Base-by-base conservation (phyloP, 2,113 vertebrate genomes). In the Polypterus senegalus region DNA sequence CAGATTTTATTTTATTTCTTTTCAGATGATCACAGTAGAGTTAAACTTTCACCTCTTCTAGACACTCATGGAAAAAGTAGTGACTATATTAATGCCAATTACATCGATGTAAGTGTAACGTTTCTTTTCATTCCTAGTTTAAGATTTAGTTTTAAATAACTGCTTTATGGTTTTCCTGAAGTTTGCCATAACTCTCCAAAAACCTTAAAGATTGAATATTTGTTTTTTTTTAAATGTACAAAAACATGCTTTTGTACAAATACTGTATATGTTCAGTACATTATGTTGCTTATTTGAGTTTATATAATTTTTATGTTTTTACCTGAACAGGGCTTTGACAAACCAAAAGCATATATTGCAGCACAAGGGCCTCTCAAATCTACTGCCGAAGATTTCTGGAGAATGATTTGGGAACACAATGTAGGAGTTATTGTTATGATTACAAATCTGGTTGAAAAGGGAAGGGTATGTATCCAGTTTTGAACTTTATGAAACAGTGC, bases 11-110 rank as follows among this genome's bases (percentile, higher is more conserved):
- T 43, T 69, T 9, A 74, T 73, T 66, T 73, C 69, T 44, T 76
- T 79, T 46, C 83, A 99, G 96, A 93, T 75, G 96, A 99, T 74
- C 93, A 97, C 75, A 97, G 89, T 72, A 87, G 93, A 63, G 94
- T 97, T 66, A 89, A 86, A 62, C 89, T 97, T 66, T 74, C 88
- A 56, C 79, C 86, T 4, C 81, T 83, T 69, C 65, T 76, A 57
- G 88, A 90, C 73, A 92, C 87, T 71, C 88, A 92, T 49, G 90
- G 89, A 62, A 92, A 83, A 74, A 70, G 76, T 46, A 86, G 82
- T n/a, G 94, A 99, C 77, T 96, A 97, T 71, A 97, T 98, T 71
- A 97, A 97, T 71, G 96, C 96, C 58, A 98, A 96, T 80, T 99
- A 87, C 0, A 90, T 99, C 3, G 93, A 99, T 63, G 96, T 99